Base-by-base conservation (phyloP, 1,140 invertebrate genomes). In the Zaprionus camerounensis region DNA sequence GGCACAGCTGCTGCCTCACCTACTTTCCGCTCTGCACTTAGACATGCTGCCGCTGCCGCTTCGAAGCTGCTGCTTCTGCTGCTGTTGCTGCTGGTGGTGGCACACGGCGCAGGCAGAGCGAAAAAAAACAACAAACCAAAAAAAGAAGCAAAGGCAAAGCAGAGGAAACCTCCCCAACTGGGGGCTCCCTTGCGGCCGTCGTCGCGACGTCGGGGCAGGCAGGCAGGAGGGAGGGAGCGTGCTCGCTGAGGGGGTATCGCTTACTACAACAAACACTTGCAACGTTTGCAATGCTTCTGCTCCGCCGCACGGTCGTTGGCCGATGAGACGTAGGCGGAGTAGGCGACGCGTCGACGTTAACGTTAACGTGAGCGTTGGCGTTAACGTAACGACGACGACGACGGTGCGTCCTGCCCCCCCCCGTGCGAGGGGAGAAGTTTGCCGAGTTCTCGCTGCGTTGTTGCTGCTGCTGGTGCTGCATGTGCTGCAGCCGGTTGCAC, bases 221-320 rank as follows among this genome's bases (percentile, higher is more conserved):
- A 9, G 28, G 28, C 7, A 11, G 31, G 31, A 3, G 9, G 9
- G 31, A 34, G 9, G 31, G 9, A 9, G 13, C n/a, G 28, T 34
- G 5, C 17, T 13, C 13, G 53, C 17, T 56, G 6, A 59, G 66
- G 71, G 85, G 74, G 71, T 88, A 88, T 88, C 84, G 81, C 81
- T 88, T 88, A 84, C 84, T 88, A 84, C 84, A 88, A 88, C 82
- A 80, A 83, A 83, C 78, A 85, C 82, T 84, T 86, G 81, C 82
- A 84, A 76, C 81, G 78, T 77, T 76, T 77, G 77, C 77, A 80
- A 76, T 79, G 82, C 84, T 86, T 74, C 78, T 71, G 57, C 69
- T 76, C 77, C 76, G 76, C 67, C 71, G 67, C 79, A 66, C 71
- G 71, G 72, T 78, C 72, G 76, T 70, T 78, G 71, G 66, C 46